Evolutionary conservation across 1,140 invertebrate genomes (phyloP), one percentile per base, ranked within the genome.

Genomic region (Heliconius nattereri): DNA sequence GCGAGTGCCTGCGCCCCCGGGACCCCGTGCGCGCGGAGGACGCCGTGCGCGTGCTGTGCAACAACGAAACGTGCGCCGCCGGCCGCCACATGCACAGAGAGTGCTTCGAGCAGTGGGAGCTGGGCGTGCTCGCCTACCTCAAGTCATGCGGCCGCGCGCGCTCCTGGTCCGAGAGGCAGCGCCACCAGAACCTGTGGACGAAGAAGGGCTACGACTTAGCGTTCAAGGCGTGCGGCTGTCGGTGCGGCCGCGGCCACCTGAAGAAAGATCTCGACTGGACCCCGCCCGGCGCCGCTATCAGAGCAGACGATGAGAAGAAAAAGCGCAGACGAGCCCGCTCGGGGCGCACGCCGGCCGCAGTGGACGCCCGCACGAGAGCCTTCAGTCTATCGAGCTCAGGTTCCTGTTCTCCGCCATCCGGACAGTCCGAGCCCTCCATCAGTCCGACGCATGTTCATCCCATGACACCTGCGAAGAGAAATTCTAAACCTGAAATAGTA

Each of bases 201-300:
- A 99, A 99, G 94, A 99, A 99, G 93, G 98, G 98, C 19, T 99
- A 99, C 95, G 98, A 99, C 92, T 94, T 99, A 89, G 98, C 98
- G 1, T 98, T 97, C 90, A 98, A 98, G 90, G 97, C 98, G 70
- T 98, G 98, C 96, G 96, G 97, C 84, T 97, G 98, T 95, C 96
- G 97, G 86, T 97, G 98, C 94, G 97, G 97, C 0, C 95, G 98
- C 8, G 98, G 98, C 1, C 98, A 99, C 90, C 91, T 99, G 75
- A 97, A 98, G 87, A 99, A 99, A 94, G 98, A 99, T 94, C 95
- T 98, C 19, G 98, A 99, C 87, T 99, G 98, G 98, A 95, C 96
- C 83, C 96, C 97, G 7, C 95, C 96, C n/a, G 95, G 95, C 5
- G 88, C 95, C 1, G 83, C 87, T 6, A 86, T 90, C 16, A 95